Evolutionary conservation across 2,113 vertebrate genomes (phyloP).

Genomic region (Nothoprocta perdicaria): DNA sequence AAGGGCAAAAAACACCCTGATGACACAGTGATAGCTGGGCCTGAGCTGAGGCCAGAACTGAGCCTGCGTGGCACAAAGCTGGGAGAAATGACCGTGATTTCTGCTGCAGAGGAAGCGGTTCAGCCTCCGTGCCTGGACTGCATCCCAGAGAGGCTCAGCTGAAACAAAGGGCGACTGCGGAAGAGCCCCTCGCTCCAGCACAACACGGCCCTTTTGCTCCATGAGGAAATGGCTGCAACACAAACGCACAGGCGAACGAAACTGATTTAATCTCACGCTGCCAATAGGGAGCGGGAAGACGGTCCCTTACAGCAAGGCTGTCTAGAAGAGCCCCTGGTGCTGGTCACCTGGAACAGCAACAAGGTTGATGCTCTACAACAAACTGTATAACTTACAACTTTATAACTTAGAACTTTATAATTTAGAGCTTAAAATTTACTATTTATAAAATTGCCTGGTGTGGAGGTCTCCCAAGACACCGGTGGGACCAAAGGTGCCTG

Average conservation of each 20-base stretch:
- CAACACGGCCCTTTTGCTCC: neutral
- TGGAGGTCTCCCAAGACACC: neutral
- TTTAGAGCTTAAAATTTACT: no score
- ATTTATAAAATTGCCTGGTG: neutral
- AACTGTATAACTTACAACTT: neutral
- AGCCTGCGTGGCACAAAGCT: neutral
- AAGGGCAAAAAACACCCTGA: fast-evolving
- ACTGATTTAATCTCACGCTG: neutral
- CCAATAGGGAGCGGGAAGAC: neutral
- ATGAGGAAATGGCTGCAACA: neutral
- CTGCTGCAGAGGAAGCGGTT: neutral
- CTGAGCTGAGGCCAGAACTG: neutral
- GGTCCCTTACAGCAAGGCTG: neutral
- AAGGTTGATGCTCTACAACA: neutral
- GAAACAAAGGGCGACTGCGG: neutral
- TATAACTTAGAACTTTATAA: no score
- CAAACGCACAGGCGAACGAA: neutral
- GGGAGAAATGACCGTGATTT: neutral
- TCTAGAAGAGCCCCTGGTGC: fast-evolving
- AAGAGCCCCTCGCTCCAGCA: neutral
- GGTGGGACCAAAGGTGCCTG: neutral
- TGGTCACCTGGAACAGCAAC: neutral
- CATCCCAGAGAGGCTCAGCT: neutral
- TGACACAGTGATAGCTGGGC: neutral
- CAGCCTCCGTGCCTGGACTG: neutral